A percentile compares a stretch with the other conserved stretches of the same genome.
phyloP scores from a whole-genome alignment of 2,888 invertebrate species.

The Mimumesa dahlbomi region DNA sequence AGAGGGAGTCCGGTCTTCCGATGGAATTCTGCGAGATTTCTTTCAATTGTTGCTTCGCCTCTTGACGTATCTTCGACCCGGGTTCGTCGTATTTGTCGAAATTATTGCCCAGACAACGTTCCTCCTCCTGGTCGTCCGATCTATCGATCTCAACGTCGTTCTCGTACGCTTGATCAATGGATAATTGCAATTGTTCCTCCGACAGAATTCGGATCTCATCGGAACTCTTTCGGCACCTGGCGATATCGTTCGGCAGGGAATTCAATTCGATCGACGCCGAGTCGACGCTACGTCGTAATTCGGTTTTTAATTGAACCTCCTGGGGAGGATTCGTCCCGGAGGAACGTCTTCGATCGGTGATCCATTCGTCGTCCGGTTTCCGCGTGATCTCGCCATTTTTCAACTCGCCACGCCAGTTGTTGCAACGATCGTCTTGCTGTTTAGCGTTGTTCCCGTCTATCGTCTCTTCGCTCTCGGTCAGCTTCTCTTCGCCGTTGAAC shows the following conservation, averaged over 20 bases:
- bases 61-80: conserved; percentile 64
- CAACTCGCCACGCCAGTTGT: conserved; percentile 1
- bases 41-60: conserved; percentile 67
- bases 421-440: background rate
- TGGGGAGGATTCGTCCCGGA: background rate
- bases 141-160: conserved; percentile 50
- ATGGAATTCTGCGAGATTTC: conserved; percentile 54
- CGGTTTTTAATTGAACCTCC: conserved; percentile 12
- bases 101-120: conserved; percentile 29
- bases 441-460: background rate
- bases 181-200: conserved; percentile 12
- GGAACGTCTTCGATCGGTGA: conserved; percentile 12
- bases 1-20: conserved; percentile 65
- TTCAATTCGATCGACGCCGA: conserved; percentile 15
- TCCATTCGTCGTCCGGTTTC: conserved; percentile 19
- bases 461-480: conserved; percentile 33
- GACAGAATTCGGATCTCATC: conserved; percentile 35
- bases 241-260: conserved; percentile 14
- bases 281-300: conserved; percentile 3
- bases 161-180: conserved; percentile 51
- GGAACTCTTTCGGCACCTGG: conserved; percentile 22
- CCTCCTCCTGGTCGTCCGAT: conserved; percentile 32
- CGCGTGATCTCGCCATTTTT: conserved; percentile 37
- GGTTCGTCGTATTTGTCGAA: conserved; percentile 43
- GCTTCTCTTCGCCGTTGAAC: conserved; percentile 69